Evolutionary conservation across 2,888 invertebrate species (phyloP), one percentile per base, ranked within the genome.

Genomic region (Pandemis cinnamomeana): DNA sequence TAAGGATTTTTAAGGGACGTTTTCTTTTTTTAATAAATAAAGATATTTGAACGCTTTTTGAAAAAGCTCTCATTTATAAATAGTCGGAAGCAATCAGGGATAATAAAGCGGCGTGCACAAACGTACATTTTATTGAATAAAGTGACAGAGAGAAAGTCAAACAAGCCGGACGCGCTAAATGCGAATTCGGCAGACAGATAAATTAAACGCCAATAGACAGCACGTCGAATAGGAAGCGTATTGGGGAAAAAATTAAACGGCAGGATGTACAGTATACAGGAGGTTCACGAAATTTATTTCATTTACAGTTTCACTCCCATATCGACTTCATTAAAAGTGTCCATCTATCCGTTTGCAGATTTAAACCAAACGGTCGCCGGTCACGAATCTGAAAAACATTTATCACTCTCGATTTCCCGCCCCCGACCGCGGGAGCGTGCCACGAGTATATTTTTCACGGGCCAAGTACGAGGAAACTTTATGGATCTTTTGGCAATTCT

Each of bases 261-360:
- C 53, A 44, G 27, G 48, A 78, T 67, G 77, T 78, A 80, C 81
- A 6, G 0, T 6, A 48, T 53, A 80, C 82, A 81, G 84, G 86
- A 86, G 86, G 86, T 83, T 80, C 76, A 80, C 81, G 80, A 86
- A 90, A 91, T 89, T 86, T 90, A 90, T 90, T 84, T 20, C 20
- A 20, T 20, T 84, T 85, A 84, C 87, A 85, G 84, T 88, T 86
- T 84, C 84, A 83, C 81, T 88, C 89, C 89, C 87, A 91, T 89
- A 85, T 87, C 80, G 79, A 84, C 86, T 81, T 90, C 90, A 91
- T 92, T 92, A 90, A 91, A 90, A 89, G 85, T 86, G 90, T 86
- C 87, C 87, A 86, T 89, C 87, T 87, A 86, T 88, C 87, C 89
- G 87, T 88, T 91, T 79, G 85, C 84, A 89, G 90, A 89, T 89